Conservation (phyloP, 2,888 invertebrate genomes). For the Cistogaster globosa region DNA sequence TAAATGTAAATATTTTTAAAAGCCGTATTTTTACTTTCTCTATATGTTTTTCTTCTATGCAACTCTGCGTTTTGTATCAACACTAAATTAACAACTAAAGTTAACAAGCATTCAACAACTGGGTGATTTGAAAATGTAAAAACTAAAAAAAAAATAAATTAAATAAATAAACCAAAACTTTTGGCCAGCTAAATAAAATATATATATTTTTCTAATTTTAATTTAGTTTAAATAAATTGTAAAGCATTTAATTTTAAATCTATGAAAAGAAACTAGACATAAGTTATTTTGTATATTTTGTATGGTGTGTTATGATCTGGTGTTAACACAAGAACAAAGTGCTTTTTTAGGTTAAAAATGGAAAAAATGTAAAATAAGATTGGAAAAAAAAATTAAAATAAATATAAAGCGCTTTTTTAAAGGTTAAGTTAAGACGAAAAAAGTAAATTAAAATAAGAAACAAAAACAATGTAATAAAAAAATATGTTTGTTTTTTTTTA, state of each 20-base stretch:
- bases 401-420: conserved; percentile 36
- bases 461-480: conserved; percentile 59
- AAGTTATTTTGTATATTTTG: conserved; percentile 36
- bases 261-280: neutral
- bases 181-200: neutral
- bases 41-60: neutral
- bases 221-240: neutral
- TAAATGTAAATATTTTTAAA: too few species aligned
- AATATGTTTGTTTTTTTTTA: conserved; percentile 65
- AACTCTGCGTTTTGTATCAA: neutral
- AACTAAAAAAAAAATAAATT: neutral
- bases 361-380: conserved; percentile 5
- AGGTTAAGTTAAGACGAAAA: conserved; percentile 10
- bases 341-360: conserved; percentile 45
- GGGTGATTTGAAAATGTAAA: neutral
- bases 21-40: neutral
- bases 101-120: neutral
- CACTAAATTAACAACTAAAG: conserved; percentile 2
- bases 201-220: too few species aligned
- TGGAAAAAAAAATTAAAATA: conserved; percentile 5
- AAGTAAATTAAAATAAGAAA: conserved; percentile 40
- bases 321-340: conserved; percentile 60
- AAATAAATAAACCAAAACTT: neutral
- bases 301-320: conserved; percentile 52
- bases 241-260: conserved; percentile 24